phyloP scores from a whole-genome alignment of 2,113 vertebrate genomes.

The Empidonax traillii region DNA sequence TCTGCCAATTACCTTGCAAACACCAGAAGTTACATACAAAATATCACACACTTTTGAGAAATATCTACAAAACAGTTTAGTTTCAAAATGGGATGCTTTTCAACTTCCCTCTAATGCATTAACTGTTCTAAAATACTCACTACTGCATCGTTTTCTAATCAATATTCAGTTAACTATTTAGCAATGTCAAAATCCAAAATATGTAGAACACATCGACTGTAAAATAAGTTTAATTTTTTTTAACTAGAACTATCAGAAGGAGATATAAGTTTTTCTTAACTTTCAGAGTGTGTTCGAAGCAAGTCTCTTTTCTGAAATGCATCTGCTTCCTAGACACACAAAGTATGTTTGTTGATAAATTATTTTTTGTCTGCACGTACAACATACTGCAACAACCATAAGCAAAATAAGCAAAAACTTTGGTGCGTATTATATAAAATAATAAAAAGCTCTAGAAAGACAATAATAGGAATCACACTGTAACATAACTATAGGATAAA shows the following conservation, averaged over 20 bases:
- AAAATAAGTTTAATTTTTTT: neutral
- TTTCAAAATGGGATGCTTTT: constrained; percentile 43
- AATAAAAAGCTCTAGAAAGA: neutral
- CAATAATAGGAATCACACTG: neutral
- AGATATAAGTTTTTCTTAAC: neutral
- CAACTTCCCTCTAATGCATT: constrained; percentile 38
- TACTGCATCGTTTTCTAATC: constrained; percentile 31
- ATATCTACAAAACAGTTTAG: constrained; percentile 24
- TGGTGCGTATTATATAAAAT: neutral
- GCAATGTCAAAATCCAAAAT: neutral
- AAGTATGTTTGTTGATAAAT: neutral
- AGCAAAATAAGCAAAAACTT: neutral
- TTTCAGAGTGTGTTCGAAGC: neutral
- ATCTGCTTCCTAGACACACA: neutral
- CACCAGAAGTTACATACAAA: constrained; percentile 43
- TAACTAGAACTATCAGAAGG: neutral
- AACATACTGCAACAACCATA: neutral
- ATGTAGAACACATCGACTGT: neutral
- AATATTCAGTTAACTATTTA: constrained; percentile 52
- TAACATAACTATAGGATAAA: neutral
- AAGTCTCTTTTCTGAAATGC: neutral
- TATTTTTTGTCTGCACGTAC: neutral
- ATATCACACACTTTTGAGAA: constrained; percentile 34
- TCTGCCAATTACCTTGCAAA: constrained; percentile 43
- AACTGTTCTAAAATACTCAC: constrained; percentile 42